phyloP scores from a whole-genome alignment of 2,113 vertebrate species.

The Casuarius casuarius region DNA sequence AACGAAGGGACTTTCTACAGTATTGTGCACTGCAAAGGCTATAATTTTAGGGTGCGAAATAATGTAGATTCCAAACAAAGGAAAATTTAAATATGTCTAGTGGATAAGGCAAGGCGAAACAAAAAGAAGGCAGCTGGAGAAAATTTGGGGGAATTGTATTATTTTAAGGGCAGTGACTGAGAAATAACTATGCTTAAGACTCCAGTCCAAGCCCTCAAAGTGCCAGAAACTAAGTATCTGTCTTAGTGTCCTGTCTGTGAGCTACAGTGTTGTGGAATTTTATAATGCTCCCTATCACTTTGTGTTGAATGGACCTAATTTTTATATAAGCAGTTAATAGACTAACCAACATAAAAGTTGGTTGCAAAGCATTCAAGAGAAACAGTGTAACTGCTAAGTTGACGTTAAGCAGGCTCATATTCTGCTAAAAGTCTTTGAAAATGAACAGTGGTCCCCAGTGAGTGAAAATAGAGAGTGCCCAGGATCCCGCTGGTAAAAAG shows the following conservation, averaged over 20 bases:
- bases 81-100: constrained; percentile 72
- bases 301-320: background rate
- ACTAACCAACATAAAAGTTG: background rate
- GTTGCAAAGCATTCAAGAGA: background rate
- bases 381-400: background rate
- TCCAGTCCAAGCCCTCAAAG: background rate
- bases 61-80: constrained; percentile 78
- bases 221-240: background rate
- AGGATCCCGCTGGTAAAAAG: background rate
- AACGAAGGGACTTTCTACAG: constrained; percentile 74
- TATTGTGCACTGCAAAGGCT: constrained; percentile 69
- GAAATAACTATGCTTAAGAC: constrained; percentile 41
- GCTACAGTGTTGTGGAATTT: background rate
- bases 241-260: background rate
- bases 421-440: background rate
- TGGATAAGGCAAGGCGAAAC: constrained; percentile 53
- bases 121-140: constrained; percentile 54
- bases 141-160: constrained; percentile 32
- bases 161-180: constrained; percentile 43
- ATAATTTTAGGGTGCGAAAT: constrained; percentile 76
- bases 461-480: background rate
- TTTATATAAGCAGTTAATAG: background rate
- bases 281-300: background rate
- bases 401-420: background rate
- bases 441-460: background rate